Conservation (phyloP, 2,113 vertebrate genomes). For the Piliocolobus tephrosceles region DNA sequence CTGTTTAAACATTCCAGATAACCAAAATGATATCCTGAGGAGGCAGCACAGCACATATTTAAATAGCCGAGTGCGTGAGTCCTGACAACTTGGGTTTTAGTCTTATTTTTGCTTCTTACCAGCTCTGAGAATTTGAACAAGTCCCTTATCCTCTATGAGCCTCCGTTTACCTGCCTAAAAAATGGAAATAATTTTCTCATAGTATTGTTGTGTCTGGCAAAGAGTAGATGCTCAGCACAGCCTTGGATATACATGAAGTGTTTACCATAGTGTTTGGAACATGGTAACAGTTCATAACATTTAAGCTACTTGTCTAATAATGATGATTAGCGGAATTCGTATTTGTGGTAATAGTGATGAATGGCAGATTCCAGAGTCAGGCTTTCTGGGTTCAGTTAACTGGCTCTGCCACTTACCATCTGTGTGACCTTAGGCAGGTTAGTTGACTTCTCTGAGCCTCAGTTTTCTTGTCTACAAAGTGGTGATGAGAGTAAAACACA, state of each 20-base stretch:
- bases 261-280: not conserved
- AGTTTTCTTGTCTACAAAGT: accelerated
- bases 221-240: not conserved
- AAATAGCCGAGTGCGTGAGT: not conserved
- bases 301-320: not conserved
- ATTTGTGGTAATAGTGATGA: not conserved
- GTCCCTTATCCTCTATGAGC: not conserved
- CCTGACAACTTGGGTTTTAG: not conserved
- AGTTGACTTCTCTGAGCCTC: not conserved
- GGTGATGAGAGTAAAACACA: not conserved
- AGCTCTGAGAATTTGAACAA: not conserved
- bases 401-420: accelerated
- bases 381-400: not conserved
- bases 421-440: not conserved
- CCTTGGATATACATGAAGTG: not conserved
- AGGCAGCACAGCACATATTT: not conserved
- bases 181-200: not conserved
- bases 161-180: not conserved
- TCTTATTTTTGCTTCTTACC: not conserved
- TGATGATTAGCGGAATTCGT: not conserved
- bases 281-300: not conserved
- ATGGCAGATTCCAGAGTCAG: accelerated
- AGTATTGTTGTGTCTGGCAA: not conserved
- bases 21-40: not conserved
- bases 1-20: conserved; percentile 59